Percentiles rank a stretch among this genome's conserved stretches.
These are phyloP conservation scores for Lasioglossum pauxillum DNA, from an alignment of 2,888 invertebrate species.

Conservation along the genomic window DNA sequence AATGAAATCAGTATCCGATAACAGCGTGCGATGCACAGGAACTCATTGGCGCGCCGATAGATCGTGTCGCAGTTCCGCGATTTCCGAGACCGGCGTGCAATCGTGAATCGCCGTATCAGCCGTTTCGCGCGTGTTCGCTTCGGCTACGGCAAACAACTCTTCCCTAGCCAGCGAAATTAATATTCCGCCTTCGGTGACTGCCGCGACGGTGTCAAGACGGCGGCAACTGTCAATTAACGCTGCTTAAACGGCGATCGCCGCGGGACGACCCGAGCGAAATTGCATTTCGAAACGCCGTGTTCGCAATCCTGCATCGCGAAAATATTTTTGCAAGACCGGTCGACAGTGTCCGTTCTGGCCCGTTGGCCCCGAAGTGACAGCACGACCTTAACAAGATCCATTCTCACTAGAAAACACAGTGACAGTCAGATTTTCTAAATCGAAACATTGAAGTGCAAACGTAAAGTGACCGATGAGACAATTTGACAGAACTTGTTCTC, in stretches of 20 bases:
- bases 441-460: neutral
- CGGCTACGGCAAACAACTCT: slow-evolving; percentile 26
- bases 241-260: neutral
- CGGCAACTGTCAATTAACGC: slow-evolving; percentile 4
- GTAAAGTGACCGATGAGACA: neutral
- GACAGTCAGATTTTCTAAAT: neutral
- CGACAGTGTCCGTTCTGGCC: neutral
- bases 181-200: slow-evolving; percentile 18
- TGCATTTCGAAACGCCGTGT: neutral
- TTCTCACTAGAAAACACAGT: neutral
- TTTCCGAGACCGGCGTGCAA: neutral
- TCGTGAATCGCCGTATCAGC: slow-evolving; percentile 29
- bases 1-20: slow-evolving; percentile 20
- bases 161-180: slow-evolving; percentile 27
- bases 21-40: neutral
- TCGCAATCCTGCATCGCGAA: neutral
- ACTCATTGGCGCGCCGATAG: slow-evolving; percentile 10
- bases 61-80: slow-evolving; percentile 18
- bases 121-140: slow-evolving; percentile 9
- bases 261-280: neutral
- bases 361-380: neutral
- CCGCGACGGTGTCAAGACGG: neutral
- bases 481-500: neutral
- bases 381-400: neutral
- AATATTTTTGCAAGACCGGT: neutral